Percentiles rank a stretch among this genome's conserved stretches.
Evolutionary conservation across 2,888 invertebrate genomes (phyloP).

Genomic region (Formica aserva): DNA sequence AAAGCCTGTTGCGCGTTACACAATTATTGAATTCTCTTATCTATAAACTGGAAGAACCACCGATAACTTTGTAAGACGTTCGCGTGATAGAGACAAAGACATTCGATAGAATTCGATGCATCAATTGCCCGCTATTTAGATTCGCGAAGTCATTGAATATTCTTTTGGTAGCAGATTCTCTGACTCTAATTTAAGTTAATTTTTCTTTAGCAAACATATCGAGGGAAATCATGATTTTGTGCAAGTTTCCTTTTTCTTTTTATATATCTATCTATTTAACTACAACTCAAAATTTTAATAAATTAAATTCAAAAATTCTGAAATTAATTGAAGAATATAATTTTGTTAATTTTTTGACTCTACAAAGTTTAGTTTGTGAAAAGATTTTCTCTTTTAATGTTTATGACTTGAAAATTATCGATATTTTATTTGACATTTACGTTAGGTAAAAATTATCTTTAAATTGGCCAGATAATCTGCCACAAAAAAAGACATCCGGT

Average conservation of each 20-base stretch:
- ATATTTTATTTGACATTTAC: no score
- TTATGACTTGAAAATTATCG: no score
- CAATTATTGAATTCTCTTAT: conserved; percentile 18
- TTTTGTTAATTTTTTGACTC: neutral
- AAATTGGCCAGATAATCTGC: neutral
- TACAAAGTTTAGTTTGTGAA: neutral
- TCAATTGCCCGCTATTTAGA: neutral
- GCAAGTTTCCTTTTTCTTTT: neutral
- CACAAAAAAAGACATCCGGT: neutral
- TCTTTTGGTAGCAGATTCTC: neutral
- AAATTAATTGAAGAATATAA: neutral
- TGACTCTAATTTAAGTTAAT: neutral
- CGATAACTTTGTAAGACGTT: conserved; percentile 4
- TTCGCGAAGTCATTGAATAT: neutral
- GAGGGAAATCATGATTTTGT: neutral
- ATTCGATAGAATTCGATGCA: neutral
- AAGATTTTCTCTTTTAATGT: no score
- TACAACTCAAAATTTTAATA: neutral
- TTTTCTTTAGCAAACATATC: neutral
- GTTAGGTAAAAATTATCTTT: neutral
- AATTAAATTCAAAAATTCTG: neutral
- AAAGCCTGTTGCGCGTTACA: conserved; percentile 3
- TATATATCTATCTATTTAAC: neutral
- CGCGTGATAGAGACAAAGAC: neutral
- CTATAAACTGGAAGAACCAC: neutral